Conservation (phyloP, 2,797 vertebrate genomes). For the Lepilemur septentrionalis region DNA sequence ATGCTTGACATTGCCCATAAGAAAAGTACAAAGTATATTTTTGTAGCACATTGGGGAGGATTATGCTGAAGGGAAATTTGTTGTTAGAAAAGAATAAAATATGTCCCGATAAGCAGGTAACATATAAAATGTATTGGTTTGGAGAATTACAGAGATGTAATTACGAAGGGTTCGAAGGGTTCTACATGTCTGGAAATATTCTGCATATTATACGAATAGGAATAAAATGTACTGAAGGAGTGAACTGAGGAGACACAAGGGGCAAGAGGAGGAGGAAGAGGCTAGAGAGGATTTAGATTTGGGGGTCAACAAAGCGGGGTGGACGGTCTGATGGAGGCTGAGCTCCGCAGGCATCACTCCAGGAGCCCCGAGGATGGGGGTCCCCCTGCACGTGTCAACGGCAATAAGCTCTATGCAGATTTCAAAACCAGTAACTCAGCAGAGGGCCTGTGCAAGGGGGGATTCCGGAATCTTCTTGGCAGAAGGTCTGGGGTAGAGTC, state of each 20-base stretch:
- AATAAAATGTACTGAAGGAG: neutral
- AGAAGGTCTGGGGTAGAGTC: neutral
- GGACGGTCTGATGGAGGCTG: neutral
- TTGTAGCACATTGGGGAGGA: neutral
- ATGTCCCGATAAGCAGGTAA: neutral
- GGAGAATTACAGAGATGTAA: neutral
- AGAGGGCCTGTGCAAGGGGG: neutral
- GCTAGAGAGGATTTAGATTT: neutral
- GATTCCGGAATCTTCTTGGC: neutral
- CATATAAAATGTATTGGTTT: neutral
- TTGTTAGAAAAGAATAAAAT: neutral
- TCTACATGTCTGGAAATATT: neutral
- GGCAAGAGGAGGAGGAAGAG: neutral
- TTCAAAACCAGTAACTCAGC: neutral
- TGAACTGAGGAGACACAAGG: neutral
- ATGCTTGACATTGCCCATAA: neutral
- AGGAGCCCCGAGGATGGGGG: neutral
- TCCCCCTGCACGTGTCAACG: no score
- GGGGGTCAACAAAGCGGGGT: neutral
- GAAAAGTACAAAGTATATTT: neutral
- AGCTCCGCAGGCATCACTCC: neutral
- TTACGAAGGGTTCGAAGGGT: neutral
- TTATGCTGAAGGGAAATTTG: neutral
- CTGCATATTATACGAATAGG: neutral
- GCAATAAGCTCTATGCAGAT: neutral